A percentile compares a stretch with the other conserved stretches of the same genome.
These are phyloP conservation scores for Lasioglossum figueresi DNA, from an alignment of 2,888 invertebrate genomes.

Conservation along the genomic window DNA sequence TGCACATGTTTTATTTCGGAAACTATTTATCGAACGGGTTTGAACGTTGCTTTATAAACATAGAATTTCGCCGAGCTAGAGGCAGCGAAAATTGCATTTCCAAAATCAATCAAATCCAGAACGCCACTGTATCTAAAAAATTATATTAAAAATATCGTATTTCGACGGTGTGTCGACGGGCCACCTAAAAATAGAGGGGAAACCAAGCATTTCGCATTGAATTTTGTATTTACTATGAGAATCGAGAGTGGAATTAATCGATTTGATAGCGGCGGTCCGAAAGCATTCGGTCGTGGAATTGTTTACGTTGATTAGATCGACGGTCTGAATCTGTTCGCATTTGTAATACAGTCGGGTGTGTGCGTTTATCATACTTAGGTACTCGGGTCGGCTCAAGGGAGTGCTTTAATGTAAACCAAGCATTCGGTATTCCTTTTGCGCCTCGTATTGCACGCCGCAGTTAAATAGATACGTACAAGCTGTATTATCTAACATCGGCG, in stretches of 20 bases:
- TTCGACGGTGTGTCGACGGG: no score
- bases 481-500: slow-evolving; percentile 13
- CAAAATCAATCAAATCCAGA: not conserved
- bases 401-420: slow-evolving; percentile 7
- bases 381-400: not conserved
- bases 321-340: not conserved
- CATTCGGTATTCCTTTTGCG: slow-evolving; percentile 15
- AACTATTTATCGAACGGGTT: not conserved
- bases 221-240: not conserved
- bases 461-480: slow-evolving; percentile 11
- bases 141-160: not conserved
- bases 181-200: not conserved
- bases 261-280: not conserved
- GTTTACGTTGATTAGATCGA: slow-evolving; percentile 2
- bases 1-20: not conserved
- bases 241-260: not conserved
- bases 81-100: not conserved
- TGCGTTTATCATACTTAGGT: slow-evolving; percentile 10
- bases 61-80: not conserved
- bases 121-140: not conserved
- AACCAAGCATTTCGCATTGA: not conserved
- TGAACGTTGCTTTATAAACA: not conserved
- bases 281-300: not conserved
- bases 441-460: not conserved
- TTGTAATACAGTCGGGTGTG: slow-evolving; percentile 2